Evolutionary conservation across 2,888 invertebrate species (phyloP), one percentile per base, ranked within the genome.

Genomic region (Octodonta nipae): DNA sequence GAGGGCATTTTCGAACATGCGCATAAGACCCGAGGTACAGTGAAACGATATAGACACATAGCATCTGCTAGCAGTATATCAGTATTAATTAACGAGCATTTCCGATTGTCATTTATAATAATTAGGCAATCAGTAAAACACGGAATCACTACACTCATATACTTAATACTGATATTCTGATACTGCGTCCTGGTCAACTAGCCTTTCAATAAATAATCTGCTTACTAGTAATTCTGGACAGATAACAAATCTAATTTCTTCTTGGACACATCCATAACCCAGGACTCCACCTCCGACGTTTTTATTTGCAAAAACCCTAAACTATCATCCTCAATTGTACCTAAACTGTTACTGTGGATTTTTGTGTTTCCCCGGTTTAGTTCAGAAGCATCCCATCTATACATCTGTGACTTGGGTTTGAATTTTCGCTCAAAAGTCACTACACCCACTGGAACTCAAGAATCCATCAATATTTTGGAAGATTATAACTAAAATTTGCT

Each of bases 241-340:
- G 43, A 92, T 85, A 8, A 88, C 73, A 58, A 95, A 96, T 29
- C 93, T 71, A 44, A 98, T 96, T 66, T 98, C 96, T 60, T 98
- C 96, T 61, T 96, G 96, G 1, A 96, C 95, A 55, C 85, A 85
- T 0, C 96, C 96, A 37, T 71, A 65, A 0, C 80, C 75, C 11
- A 96, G 60, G 1, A 95, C 92, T 1, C 95, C 95, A 2, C 95
- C 95, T 1, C 96, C 96, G 5, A 95, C 65, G 54, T 65, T 83
- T 95, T 93, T 14, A 92, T 81, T 72, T 95, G 86, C 43, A 93
- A 65, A 50, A 87, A 66, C 2, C 85, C 89, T 13, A 60, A 51
- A 10, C 28, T 80, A 32, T 87, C 74, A 44, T 83, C 78, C 61
- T 95, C 93, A 37, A 95, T 95, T 0, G 79, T 82, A 4, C 84